phyloP scores from a whole-genome alignment of 2,113 vertebrate genomes.

The Panurus biarmicus region DNA sequence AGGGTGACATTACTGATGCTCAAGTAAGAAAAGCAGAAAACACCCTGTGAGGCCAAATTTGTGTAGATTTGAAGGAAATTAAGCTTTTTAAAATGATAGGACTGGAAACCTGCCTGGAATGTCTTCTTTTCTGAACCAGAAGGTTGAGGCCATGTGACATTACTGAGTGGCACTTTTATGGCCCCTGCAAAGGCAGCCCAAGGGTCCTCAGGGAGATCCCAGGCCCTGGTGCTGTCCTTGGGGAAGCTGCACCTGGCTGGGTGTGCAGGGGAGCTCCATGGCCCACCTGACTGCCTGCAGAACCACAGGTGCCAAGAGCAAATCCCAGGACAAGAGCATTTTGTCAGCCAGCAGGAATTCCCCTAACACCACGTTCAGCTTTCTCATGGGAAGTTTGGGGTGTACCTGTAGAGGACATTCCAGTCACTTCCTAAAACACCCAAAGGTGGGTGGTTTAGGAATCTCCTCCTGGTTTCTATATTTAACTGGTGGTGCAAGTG shows the following conservation, averaged over 20 bases:
- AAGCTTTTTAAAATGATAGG: not conserved
- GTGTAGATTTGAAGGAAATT: not conserved
- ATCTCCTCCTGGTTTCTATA: not conserved
- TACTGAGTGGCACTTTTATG: not conserved
- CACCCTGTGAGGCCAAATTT: rapidly evolving
- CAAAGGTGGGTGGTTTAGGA: not conserved
- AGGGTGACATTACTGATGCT: not conserved
- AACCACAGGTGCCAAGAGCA: not conserved
- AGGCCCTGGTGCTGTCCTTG: rapidly evolving
- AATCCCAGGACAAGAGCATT: not conserved
- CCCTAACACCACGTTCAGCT: not conserved
- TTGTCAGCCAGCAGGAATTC: not conserved
- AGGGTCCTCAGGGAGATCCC: not conserved
- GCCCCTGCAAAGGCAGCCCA: not conserved
- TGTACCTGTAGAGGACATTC: not conserved
- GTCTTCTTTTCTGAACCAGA: not conserved
- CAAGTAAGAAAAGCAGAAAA: not conserved
- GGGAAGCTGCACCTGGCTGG: not conserved
- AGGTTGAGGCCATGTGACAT: not conserved
- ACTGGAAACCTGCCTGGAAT: not conserved
- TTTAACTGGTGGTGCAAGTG: not conserved
- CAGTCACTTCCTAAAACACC: not conserved
- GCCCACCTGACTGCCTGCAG: rapidly evolving
- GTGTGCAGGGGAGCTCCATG: not conserved
- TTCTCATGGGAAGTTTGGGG: not conserved